phyloP scores from a whole-genome alignment of 2,888 invertebrate genomes.

The Perithous albicinctus region DNA sequence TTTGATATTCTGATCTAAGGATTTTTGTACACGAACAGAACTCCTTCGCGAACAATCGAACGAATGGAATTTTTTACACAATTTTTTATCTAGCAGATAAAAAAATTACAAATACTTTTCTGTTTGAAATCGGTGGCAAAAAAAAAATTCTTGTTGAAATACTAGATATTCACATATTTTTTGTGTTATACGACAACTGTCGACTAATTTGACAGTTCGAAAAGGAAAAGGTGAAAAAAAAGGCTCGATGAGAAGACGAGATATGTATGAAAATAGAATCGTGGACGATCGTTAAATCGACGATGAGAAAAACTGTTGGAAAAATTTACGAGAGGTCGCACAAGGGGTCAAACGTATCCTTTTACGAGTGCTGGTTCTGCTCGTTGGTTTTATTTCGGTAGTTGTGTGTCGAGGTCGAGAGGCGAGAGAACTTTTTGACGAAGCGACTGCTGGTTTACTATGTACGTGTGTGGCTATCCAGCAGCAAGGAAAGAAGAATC shows the following conservation, averaged over 20 bases:
- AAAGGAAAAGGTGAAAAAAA: no score
- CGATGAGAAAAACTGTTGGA: constrained; percentile 36
- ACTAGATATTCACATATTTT: background rate
- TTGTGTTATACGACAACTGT: background rate
- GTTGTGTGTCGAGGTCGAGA: background rate
- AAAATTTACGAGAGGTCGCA: constrained; percentile 35
- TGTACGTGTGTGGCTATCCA: no score
- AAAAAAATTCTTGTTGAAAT: background rate
- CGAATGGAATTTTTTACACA: no score
- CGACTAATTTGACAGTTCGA: constrained; percentile 7
- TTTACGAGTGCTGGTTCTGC: constrained; percentile 34
- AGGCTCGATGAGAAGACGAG: background rate
- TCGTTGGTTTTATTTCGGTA: constrained; percentile 40
- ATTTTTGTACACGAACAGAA: no score
- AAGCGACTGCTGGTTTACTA: background rate
- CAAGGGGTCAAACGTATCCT: constrained; percentile 37
- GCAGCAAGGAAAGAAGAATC: no score
- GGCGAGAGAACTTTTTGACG: constrained; percentile 1
- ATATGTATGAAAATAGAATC: constrained; percentile 10
- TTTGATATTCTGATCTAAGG: no score
- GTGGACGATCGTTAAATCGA: constrained; percentile 21
- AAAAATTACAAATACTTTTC: no score
- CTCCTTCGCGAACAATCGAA: no score
- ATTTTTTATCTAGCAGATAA: no score
- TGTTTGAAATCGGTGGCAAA: background rate